Percentiles rank a stretch among this genome's conserved stretches.
Evolutionary conservation across 2,113 vertebrate species (phyloP).

Genomic region (Percopsis transmontana): DNA sequence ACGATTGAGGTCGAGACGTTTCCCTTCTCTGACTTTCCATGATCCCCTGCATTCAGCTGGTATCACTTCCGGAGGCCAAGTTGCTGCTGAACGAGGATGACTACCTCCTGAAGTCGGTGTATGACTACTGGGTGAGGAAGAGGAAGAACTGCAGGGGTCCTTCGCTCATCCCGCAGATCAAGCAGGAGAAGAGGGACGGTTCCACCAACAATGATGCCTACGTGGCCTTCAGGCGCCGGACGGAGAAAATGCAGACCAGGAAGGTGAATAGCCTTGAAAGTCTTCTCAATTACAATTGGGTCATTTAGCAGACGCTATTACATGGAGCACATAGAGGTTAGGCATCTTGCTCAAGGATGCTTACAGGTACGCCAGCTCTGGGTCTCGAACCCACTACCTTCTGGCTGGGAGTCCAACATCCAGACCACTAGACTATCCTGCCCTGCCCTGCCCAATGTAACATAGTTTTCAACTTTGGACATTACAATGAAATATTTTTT

Average conservation of each 20-base stretch:
- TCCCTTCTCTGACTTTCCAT: not conserved
- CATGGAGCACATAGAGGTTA: too few species aligned
- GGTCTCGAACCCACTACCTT: too few species aligned
- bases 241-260: constrained; percentile 95
- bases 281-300: too few species aligned
- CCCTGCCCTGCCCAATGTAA: too few species aligned
- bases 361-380: too few species aligned
- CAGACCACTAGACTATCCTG: too few species aligned
- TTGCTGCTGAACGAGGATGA: constrained; percentile 93
- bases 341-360: too few species aligned
- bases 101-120: constrained; percentile 92
- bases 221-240: constrained; percentile 91
- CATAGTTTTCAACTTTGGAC: too few species aligned
- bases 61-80: constrained; percentile 90
- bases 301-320: too few species aligned
- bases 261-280: constrained; percentile 75
- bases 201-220: constrained; percentile 93
- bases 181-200: constrained; percentile 93
- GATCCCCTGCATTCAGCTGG: constrained; percentile 74
- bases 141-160: constrained; percentile 88
- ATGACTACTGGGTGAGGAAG: constrained; percentile 95
- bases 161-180: constrained; percentile 87
- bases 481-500: too few species aligned
- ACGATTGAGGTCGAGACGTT: too few species aligned
- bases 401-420: too few species aligned